phyloP scores from a whole-genome alignment of 2,888 invertebrate species.

The Aphidius colemani region DNA sequence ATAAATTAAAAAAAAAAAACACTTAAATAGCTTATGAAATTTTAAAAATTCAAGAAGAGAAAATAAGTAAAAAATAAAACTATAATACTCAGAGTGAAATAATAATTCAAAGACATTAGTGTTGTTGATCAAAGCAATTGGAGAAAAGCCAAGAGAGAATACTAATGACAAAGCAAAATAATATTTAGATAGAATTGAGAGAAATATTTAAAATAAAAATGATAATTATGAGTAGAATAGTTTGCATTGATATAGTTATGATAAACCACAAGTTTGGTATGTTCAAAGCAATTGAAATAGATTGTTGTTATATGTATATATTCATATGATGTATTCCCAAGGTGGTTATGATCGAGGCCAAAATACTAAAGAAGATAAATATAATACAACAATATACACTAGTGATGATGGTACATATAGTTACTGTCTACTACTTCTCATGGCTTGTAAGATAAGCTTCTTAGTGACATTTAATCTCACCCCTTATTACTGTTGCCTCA shows the following conservation, averaged over 20 bases:
- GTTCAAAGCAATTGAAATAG: not conserved
- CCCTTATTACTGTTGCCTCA: slow-evolving; percentile 44
- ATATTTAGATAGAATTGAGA: not conserved
- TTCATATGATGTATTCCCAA: too few species aligned
- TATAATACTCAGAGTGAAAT: slow-evolving; percentile 11
- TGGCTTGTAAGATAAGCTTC: slow-evolving; percentile 41
- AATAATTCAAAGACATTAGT: not conserved
- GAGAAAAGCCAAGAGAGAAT: slow-evolving; percentile 1
- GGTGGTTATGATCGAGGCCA: too few species aligned
- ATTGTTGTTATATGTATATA: not conserved
- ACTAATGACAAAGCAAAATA: not conserved
- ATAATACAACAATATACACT: too few species aligned
- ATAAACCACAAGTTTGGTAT: slow-evolving; percentile 6
- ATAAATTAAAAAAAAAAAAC: not conserved
- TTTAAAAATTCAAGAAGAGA: too few species aligned
- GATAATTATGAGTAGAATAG: not conserved
- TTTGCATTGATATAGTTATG: slow-evolving; percentile 6
- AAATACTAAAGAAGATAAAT: too few species aligned
- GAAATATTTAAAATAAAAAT: slow-evolving; percentile 6
- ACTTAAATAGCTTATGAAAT: too few species aligned
- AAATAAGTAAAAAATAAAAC: too few species aligned
- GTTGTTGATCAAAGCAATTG: slow-evolving; percentile 14
- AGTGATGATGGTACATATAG: too few species aligned
- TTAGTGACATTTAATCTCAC: slow-evolving; percentile 44
- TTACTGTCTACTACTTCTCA: slow-evolving; percentile 19